Evolutionary conservation across 1,140 invertebrate species (phyloP).

Genomic region (Sminthurides bifidus): DNA sequence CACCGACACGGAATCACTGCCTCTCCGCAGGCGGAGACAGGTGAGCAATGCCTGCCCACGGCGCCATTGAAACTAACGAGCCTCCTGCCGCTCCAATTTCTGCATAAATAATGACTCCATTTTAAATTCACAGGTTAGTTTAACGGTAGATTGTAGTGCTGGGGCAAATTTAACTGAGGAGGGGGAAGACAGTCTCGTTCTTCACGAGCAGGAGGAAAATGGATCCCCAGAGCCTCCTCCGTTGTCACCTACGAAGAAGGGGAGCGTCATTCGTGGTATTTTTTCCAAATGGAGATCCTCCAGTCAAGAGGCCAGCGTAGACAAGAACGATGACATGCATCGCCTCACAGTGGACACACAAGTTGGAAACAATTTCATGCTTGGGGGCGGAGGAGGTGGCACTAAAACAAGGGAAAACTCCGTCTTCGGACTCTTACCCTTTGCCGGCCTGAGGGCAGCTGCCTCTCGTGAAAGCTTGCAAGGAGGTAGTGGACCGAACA

Average conservation of each 20-base stretch:
- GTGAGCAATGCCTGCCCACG: conserved; percentile 22
- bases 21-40: conserved; percentile 38
- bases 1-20: conserved; percentile 37
- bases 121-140: conserved; percentile 35
- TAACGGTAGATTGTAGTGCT: conserved; percentile 36
- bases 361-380: background rate
- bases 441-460: conserved; percentile 32
- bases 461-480: conserved; percentile 35
- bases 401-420: conserved; percentile 30
- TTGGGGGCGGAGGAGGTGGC: no score
- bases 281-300: conserved; percentile 32
- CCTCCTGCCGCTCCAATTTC: background rate
- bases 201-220: conserved; percentile 28
- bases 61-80: background rate
- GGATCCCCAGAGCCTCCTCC: conserved; percentile 11
- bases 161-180: conserved; percentile 22
- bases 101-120: no score
- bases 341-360: conserved; percentile 13
- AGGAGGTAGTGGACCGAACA: conserved; percentile 30
- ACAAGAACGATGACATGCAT: conserved; percentile 30
- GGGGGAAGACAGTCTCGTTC: conserved; percentile 25
- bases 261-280: conserved; percentile 26
- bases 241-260: conserved; percentile 24
- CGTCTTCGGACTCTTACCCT: conserved; percentile 35
- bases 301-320: conserved; percentile 33